Percentiles rank a stretch among this genome's conserved stretches.
phyloP scores from a whole-genome alignment of 2,888 invertebrate species.

The Cenopis cana region DNA sequence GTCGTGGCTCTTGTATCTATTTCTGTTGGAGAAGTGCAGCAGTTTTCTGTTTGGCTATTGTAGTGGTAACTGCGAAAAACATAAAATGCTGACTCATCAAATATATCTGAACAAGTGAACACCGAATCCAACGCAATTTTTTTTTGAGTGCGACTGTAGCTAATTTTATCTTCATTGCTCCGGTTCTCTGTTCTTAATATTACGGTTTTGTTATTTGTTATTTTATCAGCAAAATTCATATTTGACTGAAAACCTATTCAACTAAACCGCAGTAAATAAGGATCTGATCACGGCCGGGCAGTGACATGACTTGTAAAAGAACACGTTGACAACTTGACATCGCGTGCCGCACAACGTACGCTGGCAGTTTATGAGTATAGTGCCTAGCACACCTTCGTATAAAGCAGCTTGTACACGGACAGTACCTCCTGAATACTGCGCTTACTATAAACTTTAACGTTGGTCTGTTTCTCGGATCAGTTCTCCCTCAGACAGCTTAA shows the following conservation, averaged over 20 bases:
- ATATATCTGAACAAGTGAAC: too few species aligned
- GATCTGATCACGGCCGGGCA: slow-evolving; percentile 22
- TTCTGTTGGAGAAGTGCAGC: neutral
- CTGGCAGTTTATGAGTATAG: slow-evolving; percentile 9
- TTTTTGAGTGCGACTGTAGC: neutral
- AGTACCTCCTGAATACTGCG: neutral
- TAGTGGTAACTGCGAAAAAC: neutral
- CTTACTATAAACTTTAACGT: neutral
- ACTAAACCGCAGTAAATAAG: slow-evolving; percentile 4
- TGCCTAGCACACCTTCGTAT: slow-evolving; percentile 4
- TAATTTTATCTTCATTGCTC: neutral
- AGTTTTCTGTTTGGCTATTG: neutral
- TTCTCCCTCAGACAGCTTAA: neutral
- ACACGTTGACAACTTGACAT: slow-evolving; percentile 36
- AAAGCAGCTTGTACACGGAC: neutral
- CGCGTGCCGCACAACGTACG: slow-evolving; percentile 29
- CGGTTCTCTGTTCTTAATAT: neutral
- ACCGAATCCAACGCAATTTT: too few species aligned
- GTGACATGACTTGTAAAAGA: slow-evolving; percentile 29
- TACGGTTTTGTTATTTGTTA: neutral
- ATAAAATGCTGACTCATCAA: too few species aligned
- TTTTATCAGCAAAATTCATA: neutral
- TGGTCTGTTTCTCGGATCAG: neutral
- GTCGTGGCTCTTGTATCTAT: neutral
- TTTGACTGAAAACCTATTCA: neutral